Conservation (phyloP, 2,113 vertebrate species). For the Bufo bufo region DNA sequence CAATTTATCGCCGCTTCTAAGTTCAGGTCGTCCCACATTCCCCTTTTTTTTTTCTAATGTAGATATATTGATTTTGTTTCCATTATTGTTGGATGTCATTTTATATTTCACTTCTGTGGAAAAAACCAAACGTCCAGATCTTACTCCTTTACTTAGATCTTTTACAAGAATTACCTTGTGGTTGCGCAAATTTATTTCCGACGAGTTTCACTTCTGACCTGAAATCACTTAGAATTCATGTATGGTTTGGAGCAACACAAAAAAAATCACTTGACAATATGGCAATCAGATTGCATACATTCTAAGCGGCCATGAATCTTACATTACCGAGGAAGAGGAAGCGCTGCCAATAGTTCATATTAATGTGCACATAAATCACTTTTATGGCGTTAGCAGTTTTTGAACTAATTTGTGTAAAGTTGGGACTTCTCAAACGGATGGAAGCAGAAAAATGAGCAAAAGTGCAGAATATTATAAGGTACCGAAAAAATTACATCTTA, state of each 20-base stretch:
- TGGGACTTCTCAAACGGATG: neutral
- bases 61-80: neutral
- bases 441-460: neutral
- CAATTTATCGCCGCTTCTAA: neutral
- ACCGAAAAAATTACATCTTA: neutral
- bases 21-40: neutral
- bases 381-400: conserved; percentile 24
- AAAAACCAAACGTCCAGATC: neutral
- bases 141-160: neutral
- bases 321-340: conserved; percentile 14
- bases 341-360: conserved; percentile 29
- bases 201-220: neutral
- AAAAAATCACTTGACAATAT: conserved; percentile 25
- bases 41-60: neutral
- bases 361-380: conserved; percentile 19
- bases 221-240: conserved; percentile 18
- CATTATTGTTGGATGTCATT: neutral
- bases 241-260: neutral
- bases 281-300: conserved; percentile 34
- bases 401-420: conserved; percentile 6
- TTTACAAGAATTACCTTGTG: conserved; percentile 3
- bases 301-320: conserved; percentile 31
- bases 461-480: neutral
- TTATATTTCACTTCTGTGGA: neutral
- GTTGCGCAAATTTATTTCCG: conserved; percentile 15